Evolutionary conservation across 2,888 invertebrate genomes (phyloP).

Genomic region (Rhagophthalmus giganteus): DNA sequence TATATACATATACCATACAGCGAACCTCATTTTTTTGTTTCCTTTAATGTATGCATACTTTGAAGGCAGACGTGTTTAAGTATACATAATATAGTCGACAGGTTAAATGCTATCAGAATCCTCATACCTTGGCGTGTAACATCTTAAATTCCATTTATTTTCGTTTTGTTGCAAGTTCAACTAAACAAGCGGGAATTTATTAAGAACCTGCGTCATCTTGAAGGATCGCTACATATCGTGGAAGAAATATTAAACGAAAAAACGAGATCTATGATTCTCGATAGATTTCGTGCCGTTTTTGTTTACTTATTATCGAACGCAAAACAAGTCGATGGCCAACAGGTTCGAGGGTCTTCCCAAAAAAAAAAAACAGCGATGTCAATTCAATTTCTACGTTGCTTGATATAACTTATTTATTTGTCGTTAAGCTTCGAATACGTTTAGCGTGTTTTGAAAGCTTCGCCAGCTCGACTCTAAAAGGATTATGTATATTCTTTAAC

Average conservation of each 20-base stretch:
- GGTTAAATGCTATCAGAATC: constrained; percentile 34
- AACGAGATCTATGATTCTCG: neutral
- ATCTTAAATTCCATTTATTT: neutral
- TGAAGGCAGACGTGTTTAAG: constrained; percentile 35
- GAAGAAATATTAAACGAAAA: neutral
- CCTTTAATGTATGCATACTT: constrained; percentile 38
- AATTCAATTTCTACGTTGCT: constrained; percentile 2
- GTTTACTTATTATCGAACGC: too few species aligned
- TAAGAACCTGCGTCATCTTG: neutral
- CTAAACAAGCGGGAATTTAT: neutral
- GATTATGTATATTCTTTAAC: constrained; percentile 23
- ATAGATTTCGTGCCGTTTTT: too few species aligned
- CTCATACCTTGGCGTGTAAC: constrained; percentile 1
- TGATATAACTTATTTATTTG: constrained; percentile 11
- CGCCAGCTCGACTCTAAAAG: constrained; percentile 16
- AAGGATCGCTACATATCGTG: neutral
- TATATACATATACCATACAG: constrained; percentile 31
- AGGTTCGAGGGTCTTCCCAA: too few species aligned
- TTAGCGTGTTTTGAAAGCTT: constrained; percentile 17
- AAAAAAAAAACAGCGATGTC: too few species aligned
- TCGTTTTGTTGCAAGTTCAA: neutral
- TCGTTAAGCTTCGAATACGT: constrained; percentile 14
- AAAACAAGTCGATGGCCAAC: too few species aligned
- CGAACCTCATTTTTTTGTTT: constrained; percentile 30
- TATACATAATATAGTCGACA: constrained; percentile 38